Base-by-base conservation (phyloP, 1,140 invertebrate species). In the Musca vetustissima region DNA sequence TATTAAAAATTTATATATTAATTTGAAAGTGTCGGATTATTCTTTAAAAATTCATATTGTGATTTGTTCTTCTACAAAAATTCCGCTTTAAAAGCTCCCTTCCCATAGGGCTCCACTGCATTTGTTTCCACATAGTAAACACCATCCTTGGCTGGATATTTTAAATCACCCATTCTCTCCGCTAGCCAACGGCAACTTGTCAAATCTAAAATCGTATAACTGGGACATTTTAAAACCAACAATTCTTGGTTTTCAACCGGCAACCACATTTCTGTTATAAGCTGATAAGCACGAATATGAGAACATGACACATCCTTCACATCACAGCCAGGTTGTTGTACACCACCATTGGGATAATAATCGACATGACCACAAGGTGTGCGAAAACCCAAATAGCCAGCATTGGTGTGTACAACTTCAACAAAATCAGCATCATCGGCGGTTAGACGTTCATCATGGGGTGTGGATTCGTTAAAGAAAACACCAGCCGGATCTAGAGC, bases 331-430 rank as follows among this genome's bases (percentile, higher is more conserved):
- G 91, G 90, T 73, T 92, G 91, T 28, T 86, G 77, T 69, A 86
- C 84, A 0, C 91, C 91, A 1, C 91, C 91, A 72, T 92, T 92
- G 0, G 92, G 84, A 73, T 91, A 93, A 73, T 92, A 88, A 77
- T 93, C 91, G 0, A 90, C 88, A 75, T 91, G 87, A 0, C 91
- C 91, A 70, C 88, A 84, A 1, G 83, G 85, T 67, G 86, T 84
- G 9, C 86, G 82, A 76, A 91, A 91, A 0, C 91, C 91, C 71
- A 88, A 89, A n/a, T 87, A 87, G 6, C 88, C 88, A 1, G 89
- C 88, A 75, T 91, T 92, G 0, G 90, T 91, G 76, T 93, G 92
- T 71, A 94, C 88, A 1, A 92, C 85, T 75, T 93, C 91, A 0
- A 93, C 92, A 73, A 91, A 92, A 21, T 82, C 69, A 0, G 91